Evolutionary conservation across 1,140 invertebrate species (phyloP).

Genomic region (Eupristina koningsbergeri): DNA sequence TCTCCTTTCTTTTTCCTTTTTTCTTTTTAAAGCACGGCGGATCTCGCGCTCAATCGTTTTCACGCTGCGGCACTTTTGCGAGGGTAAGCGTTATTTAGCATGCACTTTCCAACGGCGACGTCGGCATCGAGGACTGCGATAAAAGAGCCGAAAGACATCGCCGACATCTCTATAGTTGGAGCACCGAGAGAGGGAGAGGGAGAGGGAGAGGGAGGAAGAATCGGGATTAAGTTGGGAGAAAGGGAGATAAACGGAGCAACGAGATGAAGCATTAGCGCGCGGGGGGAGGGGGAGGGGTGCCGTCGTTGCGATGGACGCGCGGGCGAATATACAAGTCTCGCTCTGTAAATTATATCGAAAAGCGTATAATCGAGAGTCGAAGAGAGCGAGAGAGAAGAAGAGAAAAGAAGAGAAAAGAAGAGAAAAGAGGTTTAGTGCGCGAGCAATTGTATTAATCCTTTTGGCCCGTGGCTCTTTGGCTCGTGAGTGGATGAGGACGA

Average conservation of each 20-base stretch:
- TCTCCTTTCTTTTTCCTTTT: not conserved
- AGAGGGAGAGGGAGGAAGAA: not conserved
- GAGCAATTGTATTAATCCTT: constrained; percentile 19
- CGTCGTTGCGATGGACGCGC: not conserved
- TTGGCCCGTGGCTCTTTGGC: not conserved
- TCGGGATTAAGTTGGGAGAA: constrained; percentile 25
- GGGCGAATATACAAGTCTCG: not conserved
- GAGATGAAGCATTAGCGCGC: constrained; percentile 27
- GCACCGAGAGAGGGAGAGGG: not conserved
- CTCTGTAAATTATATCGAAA: constrained; percentile 19
- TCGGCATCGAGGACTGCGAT: constrained; percentile 8
- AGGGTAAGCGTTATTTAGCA: constrained; percentile 35
- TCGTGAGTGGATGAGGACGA: not conserved
- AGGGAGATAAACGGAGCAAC: not conserved
- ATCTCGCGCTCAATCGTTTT: constrained; percentile 12
- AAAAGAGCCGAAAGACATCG: constrained; percentile 21
- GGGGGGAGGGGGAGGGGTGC: not conserved
- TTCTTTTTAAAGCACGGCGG: not conserved
- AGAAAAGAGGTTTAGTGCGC: not conserved
- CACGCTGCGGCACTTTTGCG: constrained; percentile 15
- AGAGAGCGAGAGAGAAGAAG: too few species aligned
- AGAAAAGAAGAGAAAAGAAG: too few species aligned
- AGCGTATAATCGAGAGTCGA: constrained; percentile 18
- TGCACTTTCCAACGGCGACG: not conserved
- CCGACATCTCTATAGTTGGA: constrained; percentile 37